Percentiles rank a stretch among this genome's conserved stretches.
Evolutionary conservation across 2,888 invertebrate species (phyloP).

Genomic region (Autographa gamma): DNA sequence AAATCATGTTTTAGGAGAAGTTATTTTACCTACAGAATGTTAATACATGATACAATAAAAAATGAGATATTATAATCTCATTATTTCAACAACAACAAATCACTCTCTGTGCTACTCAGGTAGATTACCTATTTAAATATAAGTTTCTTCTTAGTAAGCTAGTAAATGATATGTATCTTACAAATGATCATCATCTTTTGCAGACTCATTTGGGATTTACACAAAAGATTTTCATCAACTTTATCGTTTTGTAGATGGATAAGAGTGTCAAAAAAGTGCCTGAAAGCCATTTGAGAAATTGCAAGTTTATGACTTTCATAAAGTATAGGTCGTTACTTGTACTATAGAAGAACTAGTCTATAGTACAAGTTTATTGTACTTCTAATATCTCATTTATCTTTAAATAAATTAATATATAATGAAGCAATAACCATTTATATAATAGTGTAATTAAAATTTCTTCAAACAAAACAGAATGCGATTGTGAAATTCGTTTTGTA

Average conservation of each 20-base stretch:
- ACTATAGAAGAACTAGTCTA: too few relatives aligned
- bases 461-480: too few relatives aligned
- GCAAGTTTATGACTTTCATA: not conserved
- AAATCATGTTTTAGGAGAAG: too few relatives aligned
- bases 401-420: too few relatives aligned
- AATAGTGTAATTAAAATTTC: too few relatives aligned
- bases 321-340: not conserved
- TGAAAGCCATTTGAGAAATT: not conserved
- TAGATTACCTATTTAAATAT: not conserved
- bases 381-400: too few relatives aligned
- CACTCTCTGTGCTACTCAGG: not conserved
- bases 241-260: not conserved
- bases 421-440: too few relatives aligned
- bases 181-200: not conserved
- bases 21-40: too few relatives aligned
- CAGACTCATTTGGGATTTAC: slow-evolving; percentile 5
- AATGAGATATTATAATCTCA: too few relatives aligned
- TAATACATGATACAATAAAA: too few relatives aligned
- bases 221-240: not conserved
- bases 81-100: not conserved
- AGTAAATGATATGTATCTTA: not conserved
- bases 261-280: not conserved
- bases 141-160: not conserved
- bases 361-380: too few relatives aligned
- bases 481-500: too few relatives aligned